Evolutionary conservation across 1,140 invertebrate species (phyloP), one percentile per base, ranked within the genome.

Genomic region (Drosophila sucinea): DNA sequence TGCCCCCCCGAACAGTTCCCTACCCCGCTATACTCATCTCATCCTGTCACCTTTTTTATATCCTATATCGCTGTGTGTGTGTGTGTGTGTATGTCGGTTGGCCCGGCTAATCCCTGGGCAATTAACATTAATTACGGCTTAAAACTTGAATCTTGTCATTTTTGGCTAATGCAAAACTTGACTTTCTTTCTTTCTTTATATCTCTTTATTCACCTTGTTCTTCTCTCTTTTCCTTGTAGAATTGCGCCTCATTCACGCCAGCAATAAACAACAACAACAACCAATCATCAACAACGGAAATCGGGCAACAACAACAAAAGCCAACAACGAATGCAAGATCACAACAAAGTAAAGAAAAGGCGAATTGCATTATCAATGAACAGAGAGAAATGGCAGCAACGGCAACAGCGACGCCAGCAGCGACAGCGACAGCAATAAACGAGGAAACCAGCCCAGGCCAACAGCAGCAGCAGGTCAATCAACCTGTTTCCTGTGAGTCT

Each of bases 391-490:
- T 81, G 27, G 70, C 72, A 73, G 61, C 55, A 60, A 55, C 67
- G 63, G 51, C 64, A 51, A 29, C 67, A 67, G 29, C 44, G 64
- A 23, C 60, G 65, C 5, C 60, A 58, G 32, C 60, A 60, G 32
- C 64, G 8, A 7, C 35, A 32, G 1, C 38, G 40, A 10, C 40
- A 25, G 11, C 29, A 74, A 33, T 41, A 33, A 44, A 38, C 55
- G 82, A 79, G 73, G 70, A 84, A 87, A 80, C 77, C 77, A 67
- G 73, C 62, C 55, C 70, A 62, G 82, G 66, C 58, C 74, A 65
- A 77, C 80, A 68, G 72, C 89, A 65, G 78, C 80, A 70, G 72
- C 89, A 87, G 87, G 87, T 90, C 87, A 90, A 74, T 90, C 82
- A 90, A 90, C 87, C 87, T 90, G 87, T 90, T 90, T 89, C 80